Evolutionary conservation across 2,888 invertebrate species (phyloP).

Genomic region (Arge pagana): DNA sequence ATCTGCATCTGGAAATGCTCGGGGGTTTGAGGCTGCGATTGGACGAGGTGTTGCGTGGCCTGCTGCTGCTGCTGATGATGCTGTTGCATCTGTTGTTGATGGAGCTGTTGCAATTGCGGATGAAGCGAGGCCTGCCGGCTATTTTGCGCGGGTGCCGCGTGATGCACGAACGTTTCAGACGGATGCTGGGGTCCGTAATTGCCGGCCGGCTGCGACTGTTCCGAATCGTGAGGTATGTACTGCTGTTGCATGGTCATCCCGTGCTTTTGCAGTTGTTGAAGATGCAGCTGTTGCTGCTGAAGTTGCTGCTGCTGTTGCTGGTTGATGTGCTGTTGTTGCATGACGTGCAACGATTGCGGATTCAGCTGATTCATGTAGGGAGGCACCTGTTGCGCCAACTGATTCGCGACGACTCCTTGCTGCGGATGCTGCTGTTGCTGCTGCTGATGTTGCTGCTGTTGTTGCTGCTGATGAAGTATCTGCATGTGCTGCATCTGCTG

Average conservation of each 20-base stretch:
- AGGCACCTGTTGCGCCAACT: constrained; percentile 42
- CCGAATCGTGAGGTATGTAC: constrained; percentile 36
- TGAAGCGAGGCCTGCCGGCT: constrained; percentile 41
- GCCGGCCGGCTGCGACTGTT: constrained; percentile 34
- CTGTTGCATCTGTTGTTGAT: constrained; percentile 44
- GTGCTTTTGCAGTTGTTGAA: constrained; percentile 42
- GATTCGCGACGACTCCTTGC: constrained; percentile 42
- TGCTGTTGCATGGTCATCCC: constrained; percentile 34
- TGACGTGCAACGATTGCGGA: constrained; percentile 43
- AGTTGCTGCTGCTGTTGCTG: constrained; percentile 49
- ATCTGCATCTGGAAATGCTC: constrained; percentile 44
- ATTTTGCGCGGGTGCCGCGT: constrained; percentile 44
- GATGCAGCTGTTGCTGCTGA: constrained; percentile 33
- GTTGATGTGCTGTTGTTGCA: constrained; percentile 48
- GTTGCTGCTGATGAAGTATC: constrained; percentile 44
- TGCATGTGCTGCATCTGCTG: constrained; percentile 46
- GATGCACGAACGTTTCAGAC: constrained; percentile 45
- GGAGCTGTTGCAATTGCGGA: constrained; percentile 49
- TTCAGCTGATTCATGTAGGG: constrained; percentile 49
- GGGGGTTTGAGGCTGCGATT: constrained; percentile 8
- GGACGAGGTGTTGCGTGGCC: constrained; percentile 39
- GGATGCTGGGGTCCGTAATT: constrained; percentile 42
- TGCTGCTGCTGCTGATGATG: constrained; percentile 44
- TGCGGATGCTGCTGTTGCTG: constrained; percentile 33
- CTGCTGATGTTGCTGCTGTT: constrained; percentile 40